A percentile compares a stretch with the other conserved stretches of the same genome.
Conservation (phyloP, 2,797 vertebrate genomes). For the Microchirus variegatus region DNA sequence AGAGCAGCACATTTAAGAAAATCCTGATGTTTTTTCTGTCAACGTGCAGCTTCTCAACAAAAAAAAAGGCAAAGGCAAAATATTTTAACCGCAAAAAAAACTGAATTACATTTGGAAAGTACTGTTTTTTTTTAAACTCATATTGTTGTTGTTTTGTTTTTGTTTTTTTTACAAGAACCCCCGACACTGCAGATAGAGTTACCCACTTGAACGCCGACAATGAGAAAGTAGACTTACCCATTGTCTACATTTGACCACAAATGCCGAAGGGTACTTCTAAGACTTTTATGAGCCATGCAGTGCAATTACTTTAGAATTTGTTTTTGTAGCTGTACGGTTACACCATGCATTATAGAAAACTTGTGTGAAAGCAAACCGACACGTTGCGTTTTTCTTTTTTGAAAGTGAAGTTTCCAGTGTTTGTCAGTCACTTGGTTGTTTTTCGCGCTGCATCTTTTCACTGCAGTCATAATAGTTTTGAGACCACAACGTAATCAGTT, state of each 20-base stretch:
- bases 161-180: constrained; percentile 19
- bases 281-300: constrained; percentile 31
- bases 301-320: constrained; percentile 17
- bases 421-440: neutral
- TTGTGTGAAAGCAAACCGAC: neutral
- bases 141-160: constrained; percentile 10
- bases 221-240: constrained; percentile 29
- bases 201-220: constrained; percentile 17
- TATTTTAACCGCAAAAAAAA: neutral
- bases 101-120: constrained; percentile 16
- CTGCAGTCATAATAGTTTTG: neutral
- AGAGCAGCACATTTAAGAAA: neutral
- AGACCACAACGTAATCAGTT: neutral
- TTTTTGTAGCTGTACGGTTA: neutral
- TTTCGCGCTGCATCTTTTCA: neutral
- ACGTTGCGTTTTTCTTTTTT: neutral
- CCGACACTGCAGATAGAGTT: constrained; percentile 46
- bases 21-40: neutral
- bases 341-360: neutral
- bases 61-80: no score
- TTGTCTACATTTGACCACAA: constrained; percentile 58
- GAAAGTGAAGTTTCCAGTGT: neutral
- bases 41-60: no score
- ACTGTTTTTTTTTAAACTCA: constrained; percentile 10
- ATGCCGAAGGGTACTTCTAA: constrained; percentile 30